Evolutionary conservation across 2,113 vertebrate genomes (phyloP).

Genomic region (Brachyistius frenatus): DNA sequence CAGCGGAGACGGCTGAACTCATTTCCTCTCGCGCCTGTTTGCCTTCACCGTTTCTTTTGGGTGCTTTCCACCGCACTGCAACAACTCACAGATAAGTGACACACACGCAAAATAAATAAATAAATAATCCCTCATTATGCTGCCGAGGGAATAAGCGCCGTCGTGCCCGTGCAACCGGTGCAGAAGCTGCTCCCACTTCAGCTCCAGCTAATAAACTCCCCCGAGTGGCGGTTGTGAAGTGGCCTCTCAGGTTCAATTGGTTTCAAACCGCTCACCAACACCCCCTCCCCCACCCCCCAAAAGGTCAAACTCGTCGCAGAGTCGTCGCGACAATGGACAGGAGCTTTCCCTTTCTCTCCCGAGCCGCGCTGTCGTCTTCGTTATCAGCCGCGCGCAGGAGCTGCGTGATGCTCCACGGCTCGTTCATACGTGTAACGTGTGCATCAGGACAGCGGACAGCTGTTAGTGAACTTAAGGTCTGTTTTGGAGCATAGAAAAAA

Average conservation of each 20-base stretch:
- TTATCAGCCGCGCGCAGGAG: slow-evolving; percentile 35
- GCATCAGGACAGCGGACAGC: too few relatives aligned
- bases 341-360: neutral
- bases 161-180: neutral
- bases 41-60: too few relatives aligned
- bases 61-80: too few relatives aligned
- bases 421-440: neutral
- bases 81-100: too few relatives aligned
- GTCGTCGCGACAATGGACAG: neutral
- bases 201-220: slow-evolving; percentile 12
- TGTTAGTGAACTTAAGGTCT: too few relatives aligned
- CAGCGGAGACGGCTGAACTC: too few relatives aligned
- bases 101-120: too few relatives aligned
- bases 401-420: neutral
- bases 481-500: too few relatives aligned
- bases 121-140: slow-evolving; percentile 44
- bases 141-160: neutral
- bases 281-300: neutral
- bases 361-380: neutral
- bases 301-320: slow-evolving; percentile 43
- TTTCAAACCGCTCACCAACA: too few relatives aligned
- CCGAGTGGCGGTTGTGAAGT: slow-evolving; percentile 9
- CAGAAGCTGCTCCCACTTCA: neutral
- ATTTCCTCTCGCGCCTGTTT: too few relatives aligned
- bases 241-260: neutral